These are phyloP conservation scores for Coluber constrictor DNA, from an alignment of 2,797 vertebrate species.

Conservation along the genomic window DNA sequence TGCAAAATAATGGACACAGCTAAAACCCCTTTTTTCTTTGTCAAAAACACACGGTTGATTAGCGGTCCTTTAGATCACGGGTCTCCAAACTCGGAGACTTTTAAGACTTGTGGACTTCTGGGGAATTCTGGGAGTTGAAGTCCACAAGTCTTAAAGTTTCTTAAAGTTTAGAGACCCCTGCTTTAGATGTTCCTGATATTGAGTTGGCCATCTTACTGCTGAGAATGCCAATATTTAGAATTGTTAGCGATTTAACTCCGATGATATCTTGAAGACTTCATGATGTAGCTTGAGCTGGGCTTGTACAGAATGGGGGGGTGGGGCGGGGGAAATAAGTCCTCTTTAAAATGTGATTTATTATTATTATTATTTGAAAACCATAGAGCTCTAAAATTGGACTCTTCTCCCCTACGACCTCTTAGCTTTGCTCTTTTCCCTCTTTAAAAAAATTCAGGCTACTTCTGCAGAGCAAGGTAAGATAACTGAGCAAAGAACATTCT, in stretches of 20 bases:
- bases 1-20: slow-evolving; percentile 65
- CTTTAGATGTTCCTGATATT: slow-evolving; percentile 65
- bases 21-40: slow-evolving; percentile 63
- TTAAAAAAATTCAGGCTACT: slow-evolving; percentile 57
- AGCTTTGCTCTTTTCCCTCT: slow-evolving; percentile 41
- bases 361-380: not conserved
- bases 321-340: slow-evolving; percentile 60
- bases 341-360: slow-evolving; percentile 59
- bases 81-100: no score
- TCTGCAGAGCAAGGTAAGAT: slow-evolving; percentile 47
- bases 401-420: slow-evolving; percentile 24
- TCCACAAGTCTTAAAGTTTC: no score
- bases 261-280: slow-evolving; percentile 66
- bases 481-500: slow-evolving; percentile 39
- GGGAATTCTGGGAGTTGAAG: no score
- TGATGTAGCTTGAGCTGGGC: slow-evolving; percentile 69
- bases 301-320: slow-evolving; percentile 55
- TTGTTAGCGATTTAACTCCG: slow-evolving; percentile 65
- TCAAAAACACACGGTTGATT: slow-evolving; percentile 57
- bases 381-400: slow-evolving; percentile 58
- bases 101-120: no score
- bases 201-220: slow-evolving; percentile 71
- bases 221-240: slow-evolving; percentile 69
- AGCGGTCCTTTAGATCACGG: slow-evolving; percentile 55
- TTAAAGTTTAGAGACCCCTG: no score